Evolutionary conservation across 2,113 vertebrate species (phyloP), one percentile per base, ranked within the genome.

Genomic region (Plestiodon gilberti): DNA sequence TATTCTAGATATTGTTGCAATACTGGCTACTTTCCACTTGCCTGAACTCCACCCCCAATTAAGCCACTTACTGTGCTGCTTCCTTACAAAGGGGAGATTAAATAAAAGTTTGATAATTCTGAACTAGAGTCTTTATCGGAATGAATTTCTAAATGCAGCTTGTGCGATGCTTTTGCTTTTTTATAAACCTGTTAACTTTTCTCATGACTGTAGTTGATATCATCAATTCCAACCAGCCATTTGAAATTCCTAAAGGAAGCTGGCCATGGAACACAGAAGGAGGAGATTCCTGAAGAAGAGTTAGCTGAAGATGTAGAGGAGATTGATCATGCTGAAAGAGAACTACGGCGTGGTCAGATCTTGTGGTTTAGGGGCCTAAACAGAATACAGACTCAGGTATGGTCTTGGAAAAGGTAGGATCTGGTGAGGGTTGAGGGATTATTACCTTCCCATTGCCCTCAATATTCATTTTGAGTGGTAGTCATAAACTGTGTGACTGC

Each of bases 331-430:
- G 99, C 99, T 1, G 99, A 99, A 89, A 96, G 99, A 70, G 99
- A 99, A 94, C 95, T 99, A 30, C 98, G 99, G 71, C 98, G 98
- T 59, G 99, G 99, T 91, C 99, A 99, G 96, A 99, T 99, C 95
- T 98, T 99, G 92, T 99, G 99, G 99, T 99, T 99, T 98, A 97
- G 99, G 95, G 99, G 99, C 93, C 98, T 99, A 92, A 99, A 99
- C 96, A 98, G 99, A 96, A 99, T 99, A 95, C 99, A 99, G 90
- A 99, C 99, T 90, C 99, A 99, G 99, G 99, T 99, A 99, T 97
- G 94, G 88, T 95, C 79, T 94, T 95, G 94, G 78, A 86, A 89
- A 93, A 97, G 96, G 96, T 96, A 96, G 94, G 92, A 87, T 1
- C 1, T 30, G 65, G 90, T 91, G 90, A 89, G 82, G 89, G 38